These are phyloP conservation scores for Epinephelus awoara DNA, from an alignment of 2,797 vertebrate species.

Conservation along the genomic window DNA sequence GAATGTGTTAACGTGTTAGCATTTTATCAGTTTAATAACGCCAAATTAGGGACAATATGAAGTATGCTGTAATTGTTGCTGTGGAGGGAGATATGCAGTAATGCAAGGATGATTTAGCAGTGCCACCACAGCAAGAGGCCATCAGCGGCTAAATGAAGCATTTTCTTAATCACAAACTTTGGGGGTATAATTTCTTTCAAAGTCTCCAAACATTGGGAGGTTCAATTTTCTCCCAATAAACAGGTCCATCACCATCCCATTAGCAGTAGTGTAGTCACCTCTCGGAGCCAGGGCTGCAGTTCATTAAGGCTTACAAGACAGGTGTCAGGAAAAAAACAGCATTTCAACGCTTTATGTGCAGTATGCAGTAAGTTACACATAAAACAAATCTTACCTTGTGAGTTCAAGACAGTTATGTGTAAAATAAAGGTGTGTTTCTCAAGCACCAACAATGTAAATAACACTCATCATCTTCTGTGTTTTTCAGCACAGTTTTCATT, in stretches of 20 bases:
- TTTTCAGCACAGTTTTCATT: no score
- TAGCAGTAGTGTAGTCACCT: slow-evolving; percentile 57
- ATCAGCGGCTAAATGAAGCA: slow-evolving; percentile 76
- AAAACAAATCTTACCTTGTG: background rate
- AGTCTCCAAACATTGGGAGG: slow-evolving; percentile 66
- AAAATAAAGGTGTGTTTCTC: background rate
- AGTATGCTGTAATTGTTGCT: slow-evolving; percentile 88
- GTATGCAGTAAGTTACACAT: background rate
- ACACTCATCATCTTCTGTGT: no score
- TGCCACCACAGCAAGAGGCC: slow-evolving; percentile 72
- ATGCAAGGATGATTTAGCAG: slow-evolving; percentile 81
- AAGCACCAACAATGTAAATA: no score
- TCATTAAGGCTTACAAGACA: slow-evolving; percentile 44
- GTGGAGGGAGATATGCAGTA: slow-evolving; percentile 81
- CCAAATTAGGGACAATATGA: slow-evolving; percentile 94
- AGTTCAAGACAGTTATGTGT: background rate
- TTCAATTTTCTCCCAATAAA: slow-evolving; percentile 73
- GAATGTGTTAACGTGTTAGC: slow-evolving; percentile 89
- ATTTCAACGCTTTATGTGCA: slow-evolving; percentile 1
- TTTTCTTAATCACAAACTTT: slow-evolving; percentile 81
- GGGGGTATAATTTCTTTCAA: slow-evolving; percentile 70
- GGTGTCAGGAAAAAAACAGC: background rate
- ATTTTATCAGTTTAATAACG: slow-evolving; percentile 96
- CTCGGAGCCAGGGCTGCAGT: slow-evolving; percentile 34
- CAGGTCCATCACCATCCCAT: slow-evolving; percentile 66